Evolutionary conservation across 2,888 invertebrate species (phyloP).

Genomic region (Leuctra nigra): DNA sequence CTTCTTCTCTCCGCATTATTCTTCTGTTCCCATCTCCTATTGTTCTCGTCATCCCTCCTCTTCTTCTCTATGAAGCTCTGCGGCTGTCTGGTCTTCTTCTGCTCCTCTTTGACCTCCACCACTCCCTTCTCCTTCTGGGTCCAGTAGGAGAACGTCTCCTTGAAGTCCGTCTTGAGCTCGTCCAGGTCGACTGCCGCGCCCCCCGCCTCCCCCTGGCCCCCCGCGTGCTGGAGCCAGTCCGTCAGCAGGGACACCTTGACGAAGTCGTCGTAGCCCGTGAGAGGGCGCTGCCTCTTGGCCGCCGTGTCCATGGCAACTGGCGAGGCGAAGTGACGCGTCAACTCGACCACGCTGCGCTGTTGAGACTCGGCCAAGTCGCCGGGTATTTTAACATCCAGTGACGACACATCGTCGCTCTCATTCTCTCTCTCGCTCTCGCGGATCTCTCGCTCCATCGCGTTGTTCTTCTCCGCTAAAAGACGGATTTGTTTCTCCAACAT

Average conservation of each 20-base stretch:
- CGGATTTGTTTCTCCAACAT: constrained; percentile 1
- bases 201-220: constrained; percentile 23
- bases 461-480: not conserved
- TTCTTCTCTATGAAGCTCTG: constrained; percentile 6
- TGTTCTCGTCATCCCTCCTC: not conserved
- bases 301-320: no score
- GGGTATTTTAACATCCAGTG: constrained; percentile 1
- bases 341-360: no score
- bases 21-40: not conserved
- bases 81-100: not conserved
- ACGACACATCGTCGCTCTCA: not conserved
- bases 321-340: no score
- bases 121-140: not conserved
- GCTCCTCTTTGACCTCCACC: not conserved
- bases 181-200: not conserved
- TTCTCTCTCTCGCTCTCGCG: constrained; percentile 5
- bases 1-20: constrained; percentile 6
- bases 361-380: no score
- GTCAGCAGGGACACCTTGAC: constrained; percentile 40
- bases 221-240: constrained; percentile 47
- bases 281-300: constrained; percentile 3
- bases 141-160: constrained; percentile 12
- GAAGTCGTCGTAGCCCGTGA: constrained; percentile 2
- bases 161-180: constrained; percentile 8
- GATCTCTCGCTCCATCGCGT: not conserved